phyloP scores from a whole-genome alignment of 2,113 vertebrate species.

The Nothocercus julius region DNA sequence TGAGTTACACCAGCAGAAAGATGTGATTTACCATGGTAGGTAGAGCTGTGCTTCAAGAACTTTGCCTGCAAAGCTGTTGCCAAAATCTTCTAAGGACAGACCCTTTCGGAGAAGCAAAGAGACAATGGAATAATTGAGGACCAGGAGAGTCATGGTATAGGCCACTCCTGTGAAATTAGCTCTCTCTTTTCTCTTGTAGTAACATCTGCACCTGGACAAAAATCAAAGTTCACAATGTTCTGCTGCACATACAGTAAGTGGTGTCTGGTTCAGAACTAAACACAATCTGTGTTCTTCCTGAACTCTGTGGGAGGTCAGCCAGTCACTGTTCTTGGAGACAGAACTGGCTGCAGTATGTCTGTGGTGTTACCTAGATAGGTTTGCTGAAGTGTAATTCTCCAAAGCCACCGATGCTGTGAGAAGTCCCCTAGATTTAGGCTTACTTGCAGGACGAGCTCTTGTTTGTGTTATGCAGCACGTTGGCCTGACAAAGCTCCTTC shows the following conservation, averaged over 20 bases:
- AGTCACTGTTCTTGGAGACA: not conserved
- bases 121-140: not conserved
- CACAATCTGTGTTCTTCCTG: not conserved
- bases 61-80: not conserved
- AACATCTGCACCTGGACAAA: slow-evolving; percentile 80
- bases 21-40: not conserved
- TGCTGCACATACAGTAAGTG: slow-evolving; percentile 90
- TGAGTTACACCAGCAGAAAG: not conserved
- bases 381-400: not conserved
- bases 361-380: not conserved
- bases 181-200: slow-evolving; percentile 63
- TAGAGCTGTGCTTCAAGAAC: not conserved
- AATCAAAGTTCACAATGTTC: slow-evolving; percentile 85
- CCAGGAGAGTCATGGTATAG: not conserved
- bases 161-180: not conserved
- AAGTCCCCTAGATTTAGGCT: not conserved
- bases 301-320: not conserved
- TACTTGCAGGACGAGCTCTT: not conserved
- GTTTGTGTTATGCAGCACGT: not conserved
- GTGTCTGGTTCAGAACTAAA: not conserved
- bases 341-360: not conserved
- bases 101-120: not conserved
- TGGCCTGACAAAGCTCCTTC: not conserved
- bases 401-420: not conserved
- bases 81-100: not conserved